Base-by-base conservation (phyloP, 2,888 invertebrate species). In the Metopia argyrocephala region DNA sequence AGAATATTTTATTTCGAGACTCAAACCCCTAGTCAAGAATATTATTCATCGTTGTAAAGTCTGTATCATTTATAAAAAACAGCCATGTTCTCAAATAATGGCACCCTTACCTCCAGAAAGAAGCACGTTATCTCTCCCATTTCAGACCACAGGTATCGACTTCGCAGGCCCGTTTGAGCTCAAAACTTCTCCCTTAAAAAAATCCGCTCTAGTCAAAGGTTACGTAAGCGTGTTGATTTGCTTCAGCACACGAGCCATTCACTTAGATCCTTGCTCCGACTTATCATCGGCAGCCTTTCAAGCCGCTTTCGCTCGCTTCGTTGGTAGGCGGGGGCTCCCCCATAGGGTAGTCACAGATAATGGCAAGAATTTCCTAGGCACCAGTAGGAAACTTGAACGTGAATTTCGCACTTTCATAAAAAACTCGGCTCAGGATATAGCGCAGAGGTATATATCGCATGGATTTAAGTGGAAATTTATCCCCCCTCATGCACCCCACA, bases 81-180 rank as follows among this genome's bases (percentile, higher is more conserved):
- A n/a, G n/a, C n/a, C n/a, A n/a, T n/a, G n/a, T n/a, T n/a, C n/a
- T n/a, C n/a, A n/a, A n/a, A n/a, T 46, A 2, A 68, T 68, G 68
- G 56, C 64, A 20, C 56, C 73, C 0, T 27, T 73, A 9, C 73
- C 56, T 3, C 46, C 56, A 1, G 73, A 73, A 12, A 31, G 64
- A 54, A 46, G 73, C n/a, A 48, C 12, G 6, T 50, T 74, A 12
- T 9, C 56, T 12, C n/a, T 27, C 0, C 50, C 73, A 5, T 65
- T 74, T 48, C 65, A 57, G n/a, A 50, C 9, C 2, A 74, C 73
- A 2, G 65, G 73, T 9, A 48, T 74, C 9, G 73, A 74, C 12
- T 74, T 74, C 31, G 73, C 73, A 4, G 48, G 71, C 7, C 71
- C 62, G 1, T 62, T 71, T 25, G 61, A 54, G 25, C n/a, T 52